Percentiles rank a stretch among this genome's conserved stretches.
phyloP scores from a whole-genome alignment of 2,888 invertebrate species.

The Mesopsocus fuscifrons region DNA sequence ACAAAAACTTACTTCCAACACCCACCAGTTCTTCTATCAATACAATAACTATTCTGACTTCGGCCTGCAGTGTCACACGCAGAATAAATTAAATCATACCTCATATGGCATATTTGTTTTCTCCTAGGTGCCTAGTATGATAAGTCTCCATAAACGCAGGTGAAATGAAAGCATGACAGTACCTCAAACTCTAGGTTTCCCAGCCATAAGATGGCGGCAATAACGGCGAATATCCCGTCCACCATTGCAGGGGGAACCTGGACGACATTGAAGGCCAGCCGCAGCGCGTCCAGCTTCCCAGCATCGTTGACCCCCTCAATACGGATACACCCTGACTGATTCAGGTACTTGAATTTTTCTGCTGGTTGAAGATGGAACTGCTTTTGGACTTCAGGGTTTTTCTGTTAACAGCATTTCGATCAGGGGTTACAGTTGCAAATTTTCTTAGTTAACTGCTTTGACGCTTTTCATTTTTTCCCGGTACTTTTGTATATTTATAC shows the following conservation, averaged over 20 bases:
- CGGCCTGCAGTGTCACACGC: too few relatives aligned
- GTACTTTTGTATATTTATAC: too few relatives aligned
- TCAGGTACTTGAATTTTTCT: slow-evolving; percentile 62
- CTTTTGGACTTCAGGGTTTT: slow-evolving; percentile 53
- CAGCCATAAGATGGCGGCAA: slow-evolving; percentile 79
- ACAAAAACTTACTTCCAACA: slow-evolving; percentile 9
- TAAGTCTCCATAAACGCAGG: too few relatives aligned
- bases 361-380: slow-evolving; percentile 55
- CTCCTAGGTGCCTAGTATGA: too few relatives aligned
- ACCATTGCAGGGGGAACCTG: slow-evolving; percentile 73
- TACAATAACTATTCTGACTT: too few relatives aligned
- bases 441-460: background rate
- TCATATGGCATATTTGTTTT: too few relatives aligned
- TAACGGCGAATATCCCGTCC: slow-evolving; percentile 71
- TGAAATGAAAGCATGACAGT: too few relatives aligned
- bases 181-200: slow-evolving; percentile 71
- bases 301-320: slow-evolving; percentile 46
- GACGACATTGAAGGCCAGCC: slow-evolving; percentile 72
- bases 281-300: slow-evolving; percentile 59
- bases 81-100: too few relatives aligned
- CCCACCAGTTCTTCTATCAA: too few relatives aligned
- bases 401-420: slow-evolving; percentile 25
- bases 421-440: background rate
- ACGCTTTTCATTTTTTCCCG: too few relatives aligned
- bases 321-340: slow-evolving; percentile 53